A percentile compares a stretch with the other conserved stretches of the same genome.
Evolutionary conservation across 2,888 invertebrate genomes (phyloP).

Genomic region (Rhabditoides inermis): DNA sequence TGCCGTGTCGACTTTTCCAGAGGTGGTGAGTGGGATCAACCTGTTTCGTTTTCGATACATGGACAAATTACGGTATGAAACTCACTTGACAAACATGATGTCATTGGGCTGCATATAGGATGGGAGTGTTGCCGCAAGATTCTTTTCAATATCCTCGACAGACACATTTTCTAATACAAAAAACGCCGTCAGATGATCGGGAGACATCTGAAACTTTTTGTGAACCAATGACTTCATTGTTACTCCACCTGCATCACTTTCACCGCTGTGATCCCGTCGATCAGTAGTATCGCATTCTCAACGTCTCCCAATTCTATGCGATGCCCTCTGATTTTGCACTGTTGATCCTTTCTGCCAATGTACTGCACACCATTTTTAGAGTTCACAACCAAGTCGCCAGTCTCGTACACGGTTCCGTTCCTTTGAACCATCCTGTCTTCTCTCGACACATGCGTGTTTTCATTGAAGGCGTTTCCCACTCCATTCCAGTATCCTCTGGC

Average conservation of each 20-base stretch:
- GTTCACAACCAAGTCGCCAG: constrained; percentile 15
- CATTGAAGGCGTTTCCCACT: too few relatives aligned
- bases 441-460: background rate
- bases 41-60: background rate
- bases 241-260: too few relatives aligned
- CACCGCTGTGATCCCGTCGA: too few relatives aligned
- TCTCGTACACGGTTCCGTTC: constrained; percentile 6
- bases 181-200: too few relatives aligned
- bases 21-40: background rate
- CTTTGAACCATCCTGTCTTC: constrained; percentile 5
- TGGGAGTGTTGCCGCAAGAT: too few relatives aligned
- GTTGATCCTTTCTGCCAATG: constrained; percentile 32
- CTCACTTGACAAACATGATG: background rate
- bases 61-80: background rate
- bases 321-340: constrained; percentile 31
- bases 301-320: constrained; percentile 17
- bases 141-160: too few relatives aligned
- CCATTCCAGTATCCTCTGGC: too few relatives aligned
- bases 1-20: constrained; percentile 1
- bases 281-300: constrained; percentile 13
- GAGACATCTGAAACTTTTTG: too few relatives aligned
- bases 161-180: too few relatives aligned
- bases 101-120: constrained; percentile 3
- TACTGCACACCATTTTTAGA: too few relatives aligned
- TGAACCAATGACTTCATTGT: too few relatives aligned